Base-by-base conservation (phyloP, 2,113 vertebrate species). In the Peromyscus californicus region DNA sequence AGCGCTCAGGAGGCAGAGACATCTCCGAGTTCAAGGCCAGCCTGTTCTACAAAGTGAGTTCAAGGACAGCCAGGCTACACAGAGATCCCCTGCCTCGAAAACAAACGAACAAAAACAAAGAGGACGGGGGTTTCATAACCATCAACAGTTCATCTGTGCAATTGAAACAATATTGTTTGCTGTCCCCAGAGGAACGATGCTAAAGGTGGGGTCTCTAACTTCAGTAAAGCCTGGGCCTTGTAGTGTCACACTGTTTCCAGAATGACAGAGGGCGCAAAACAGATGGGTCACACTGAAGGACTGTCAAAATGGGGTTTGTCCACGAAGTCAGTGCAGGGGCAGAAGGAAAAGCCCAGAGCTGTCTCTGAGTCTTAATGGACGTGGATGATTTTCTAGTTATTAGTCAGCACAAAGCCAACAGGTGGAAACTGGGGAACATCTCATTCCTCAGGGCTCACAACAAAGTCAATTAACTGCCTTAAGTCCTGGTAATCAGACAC, bases 181-280 rank as follows among this genome's bases (percentile, higher is more conserved):
- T 95, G 69, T 93, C 51, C 67, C 36, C 48, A 94, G 90, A 92
- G 69, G 78, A 75, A 80, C 93, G 31, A 76, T 95, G 93, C 83
- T 45, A 86, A 92, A 97, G 70, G 97, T 39, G 85, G 92, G 51
- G 59, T 89, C 84, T 95, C 89, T 61, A 92, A 80, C 74, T 45
- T 70, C 3, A 7, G 89, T 22, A 24, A 45, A 91, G 59, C 48
- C 70, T 79, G 79, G 83, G 78, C 76, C 54, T 75, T 8, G 33
- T 39, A 51, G 67, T 57, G 79, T 94, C 29, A 54, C 31, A 57
- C 36, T 83, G 86, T 63, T 94, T 51, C 89, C 89, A 36, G 54
- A 92, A 91, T 89, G 89, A 65, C 54, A 79, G 72, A 78, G 80
- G 45, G 51, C 39, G 17, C 4, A 70, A 75, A 90, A 22, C 54